A percentile compares a stretch with the other conserved stretches of the same genome.
These are phyloP conservation scores for Pterostichus niger DNA, from an alignment of 2,888 invertebrate species.

Conservation along the genomic window DNA sequence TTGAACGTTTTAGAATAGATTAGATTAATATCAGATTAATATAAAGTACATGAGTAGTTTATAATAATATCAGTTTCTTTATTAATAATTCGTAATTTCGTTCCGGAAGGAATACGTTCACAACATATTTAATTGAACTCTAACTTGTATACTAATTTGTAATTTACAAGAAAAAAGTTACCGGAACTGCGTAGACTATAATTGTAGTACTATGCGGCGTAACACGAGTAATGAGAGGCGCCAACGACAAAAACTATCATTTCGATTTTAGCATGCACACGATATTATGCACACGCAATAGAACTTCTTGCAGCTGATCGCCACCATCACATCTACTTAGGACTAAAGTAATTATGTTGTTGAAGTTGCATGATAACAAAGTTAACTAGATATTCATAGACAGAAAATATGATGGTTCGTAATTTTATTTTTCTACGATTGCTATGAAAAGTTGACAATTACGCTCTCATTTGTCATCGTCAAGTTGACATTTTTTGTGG, in stretches of 20 bases:
- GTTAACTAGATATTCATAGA: too few species aligned
- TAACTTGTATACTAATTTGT: constrained; percentile 3
- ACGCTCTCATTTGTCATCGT: too few species aligned
- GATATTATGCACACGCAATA: constrained; percentile 44
- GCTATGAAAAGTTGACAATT: too few species aligned
- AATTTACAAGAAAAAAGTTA: constrained; percentile 20
- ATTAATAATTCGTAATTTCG: too few species aligned
- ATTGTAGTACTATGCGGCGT: constrained; percentile 14
- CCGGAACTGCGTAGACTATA: constrained; percentile 16
- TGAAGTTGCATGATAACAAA: too few species aligned
- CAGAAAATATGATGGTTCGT: too few species aligned
- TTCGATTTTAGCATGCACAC: constrained; percentile 24
- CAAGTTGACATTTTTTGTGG: too few species aligned
- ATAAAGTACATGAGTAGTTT: too few species aligned
- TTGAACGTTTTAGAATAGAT: constrained; percentile 8
- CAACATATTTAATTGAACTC: not conserved
- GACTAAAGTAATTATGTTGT: not conserved
- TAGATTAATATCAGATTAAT: not conserved
- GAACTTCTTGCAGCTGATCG: constrained; percentile 24
- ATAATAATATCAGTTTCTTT: too few species aligned
- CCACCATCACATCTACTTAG: not conserved
- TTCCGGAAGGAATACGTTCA: not conserved
- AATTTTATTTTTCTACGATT: too few species aligned
- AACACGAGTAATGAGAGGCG: constrained; percentile 38
- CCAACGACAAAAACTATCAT: constrained; percentile 37